Evolutionary conservation across 2,113 vertebrate genomes (phyloP).

Genomic region (Pyrgilauda ruficollis): DNA sequence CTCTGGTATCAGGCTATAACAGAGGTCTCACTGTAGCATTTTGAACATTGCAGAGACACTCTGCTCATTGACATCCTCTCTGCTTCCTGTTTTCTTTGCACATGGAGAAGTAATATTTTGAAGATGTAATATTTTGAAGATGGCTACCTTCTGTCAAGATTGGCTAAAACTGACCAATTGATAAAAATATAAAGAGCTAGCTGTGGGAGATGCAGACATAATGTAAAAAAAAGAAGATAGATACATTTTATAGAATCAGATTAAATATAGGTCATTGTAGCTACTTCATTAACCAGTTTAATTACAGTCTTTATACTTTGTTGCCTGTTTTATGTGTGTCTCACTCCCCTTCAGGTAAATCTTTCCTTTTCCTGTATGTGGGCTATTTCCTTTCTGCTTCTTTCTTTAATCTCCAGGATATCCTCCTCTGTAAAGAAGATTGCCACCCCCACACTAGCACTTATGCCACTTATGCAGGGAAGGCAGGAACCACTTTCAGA

Average conservation of each 20-base stretch:
- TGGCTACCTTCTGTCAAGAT: background rate
- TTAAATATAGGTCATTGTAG: background rate
- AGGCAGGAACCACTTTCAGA: background rate
- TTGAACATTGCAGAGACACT: background rate
- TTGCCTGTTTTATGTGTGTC: background rate
- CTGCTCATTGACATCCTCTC: background rate
- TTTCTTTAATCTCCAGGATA: constrained; percentile 26
- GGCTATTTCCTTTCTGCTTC: background rate
- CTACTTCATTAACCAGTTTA: background rate
- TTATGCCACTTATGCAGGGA: background rate
- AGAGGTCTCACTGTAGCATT: background rate
- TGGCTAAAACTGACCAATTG: background rate
- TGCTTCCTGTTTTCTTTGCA: background rate
- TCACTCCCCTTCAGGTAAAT: background rate
- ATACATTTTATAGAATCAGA: background rate
- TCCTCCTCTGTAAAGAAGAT: constrained; percentile 37
- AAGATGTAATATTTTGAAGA: background rate
- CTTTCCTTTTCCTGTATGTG: background rate
- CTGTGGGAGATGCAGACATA: background rate
- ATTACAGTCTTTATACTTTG: background rate
- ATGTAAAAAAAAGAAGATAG: background rate
- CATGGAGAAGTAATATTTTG: background rate
- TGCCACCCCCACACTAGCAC: background rate
- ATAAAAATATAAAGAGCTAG: background rate
- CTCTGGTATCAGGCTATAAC: fast-evolving